Percentiles rank a stretch among this genome's conserved stretches.
Conservation (phyloP, 1,140 invertebrate species). For the Theocolax elegans region DNA sequence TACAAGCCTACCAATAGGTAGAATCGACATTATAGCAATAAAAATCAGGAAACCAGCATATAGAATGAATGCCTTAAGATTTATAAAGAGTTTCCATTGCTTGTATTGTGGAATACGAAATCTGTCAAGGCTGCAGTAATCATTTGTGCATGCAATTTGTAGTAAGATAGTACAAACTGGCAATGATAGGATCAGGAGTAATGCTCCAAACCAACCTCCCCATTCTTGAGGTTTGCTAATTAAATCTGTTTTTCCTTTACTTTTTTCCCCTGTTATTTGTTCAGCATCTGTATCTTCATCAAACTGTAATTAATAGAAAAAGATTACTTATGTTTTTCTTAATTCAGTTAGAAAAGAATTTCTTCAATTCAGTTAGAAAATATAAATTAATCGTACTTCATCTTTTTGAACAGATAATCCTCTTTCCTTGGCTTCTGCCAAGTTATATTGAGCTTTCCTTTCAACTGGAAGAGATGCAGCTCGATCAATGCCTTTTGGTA, state of each 20-base stretch:
- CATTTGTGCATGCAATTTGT: conserved; percentile 57
- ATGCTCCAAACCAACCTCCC: conserved; percentile 59
- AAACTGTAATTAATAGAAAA: conserved; percentile 45
- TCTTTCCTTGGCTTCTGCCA: conserved; percentile 52
- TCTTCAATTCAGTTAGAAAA: background rate
- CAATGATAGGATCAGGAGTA: conserved; percentile 50
- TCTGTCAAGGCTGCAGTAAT: conserved; percentile 48
- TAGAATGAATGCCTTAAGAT: conserved; percentile 47
- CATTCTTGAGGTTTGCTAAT: conserved; percentile 58
- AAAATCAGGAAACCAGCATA: conserved; percentile 52
- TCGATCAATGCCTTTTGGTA: conserved; percentile 54
- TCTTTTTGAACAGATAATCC: conserved; percentile 60
- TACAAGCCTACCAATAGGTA: conserved; percentile 57
- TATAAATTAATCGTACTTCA: conserved; percentile 45
- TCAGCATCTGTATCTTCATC: conserved; percentile 30
- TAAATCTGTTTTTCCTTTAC: conserved; percentile 50
- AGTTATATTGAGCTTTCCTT: conserved; percentile 50
- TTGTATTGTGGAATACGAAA: conserved; percentile 44
- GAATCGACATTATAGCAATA: conserved; percentile 50
- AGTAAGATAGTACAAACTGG: conserved; percentile 51
- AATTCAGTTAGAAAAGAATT: conserved; percentile 4
- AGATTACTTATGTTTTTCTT: too few species aligned
- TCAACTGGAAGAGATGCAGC: conserved; percentile 61
- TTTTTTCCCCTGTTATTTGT: conserved; percentile 48
- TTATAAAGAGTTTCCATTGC: conserved; percentile 53